These are phyloP conservation scores for Drosophila suzukii DNA, from an alignment of 1,140 invertebrate genomes.

Conservation along the genomic window DNA sequence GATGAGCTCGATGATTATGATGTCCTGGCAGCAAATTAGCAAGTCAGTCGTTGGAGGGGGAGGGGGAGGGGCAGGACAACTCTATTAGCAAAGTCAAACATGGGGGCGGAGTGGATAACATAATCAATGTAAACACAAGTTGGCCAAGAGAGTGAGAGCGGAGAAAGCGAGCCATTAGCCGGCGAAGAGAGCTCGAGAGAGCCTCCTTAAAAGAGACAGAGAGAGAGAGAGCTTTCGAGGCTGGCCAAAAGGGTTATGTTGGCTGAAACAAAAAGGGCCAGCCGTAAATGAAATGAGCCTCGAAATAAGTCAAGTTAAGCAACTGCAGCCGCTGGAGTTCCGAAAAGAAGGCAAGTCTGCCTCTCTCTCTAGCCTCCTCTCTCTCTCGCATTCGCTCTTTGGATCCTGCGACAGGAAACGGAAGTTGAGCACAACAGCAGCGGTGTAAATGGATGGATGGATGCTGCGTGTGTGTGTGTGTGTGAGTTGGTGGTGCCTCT, in stretches of 20 bases:
- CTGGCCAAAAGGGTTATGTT: slow-evolving; percentile 51
- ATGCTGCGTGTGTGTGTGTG: slow-evolving; percentile 36
- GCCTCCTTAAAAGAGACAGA: neutral
- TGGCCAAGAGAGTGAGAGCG: slow-evolving; percentile 25
- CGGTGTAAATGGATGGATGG: slow-evolving; percentile 52
- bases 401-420: slow-evolving; percentile 66
- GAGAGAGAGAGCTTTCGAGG: slow-evolving; percentile 49
- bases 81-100: slow-evolving; percentile 75
- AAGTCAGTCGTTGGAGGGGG: slow-evolving; percentile 3
- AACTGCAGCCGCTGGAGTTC: slow-evolving; percentile 50
- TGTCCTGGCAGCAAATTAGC: slow-evolving; percentile 67
- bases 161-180: slow-evolving; percentile 26
- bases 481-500: slow-evolving; percentile 54
- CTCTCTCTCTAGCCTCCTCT: neutral
- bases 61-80: slow-evolving; percentile 39
- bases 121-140: slow-evolving; percentile 79
- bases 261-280: slow-evolving; percentile 32
- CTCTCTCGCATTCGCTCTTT: slow-evolving; percentile 11
- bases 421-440: slow-evolving; percentile 59
- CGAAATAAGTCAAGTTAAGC: slow-evolving; percentile 61
- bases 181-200: slow-evolving; percentile 23
- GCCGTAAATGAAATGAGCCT: slow-evolving; percentile 71
- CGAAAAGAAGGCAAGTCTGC: slow-evolving; percentile 10
- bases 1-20: slow-evolving; percentile 33
- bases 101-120: slow-evolving; percentile 62